Evolutionary conservation across 2,797 vertebrate genomes (phyloP), one percentile per base, ranked within the genome.

Genomic region (Acrossocheilus fasciatus): DNA sequence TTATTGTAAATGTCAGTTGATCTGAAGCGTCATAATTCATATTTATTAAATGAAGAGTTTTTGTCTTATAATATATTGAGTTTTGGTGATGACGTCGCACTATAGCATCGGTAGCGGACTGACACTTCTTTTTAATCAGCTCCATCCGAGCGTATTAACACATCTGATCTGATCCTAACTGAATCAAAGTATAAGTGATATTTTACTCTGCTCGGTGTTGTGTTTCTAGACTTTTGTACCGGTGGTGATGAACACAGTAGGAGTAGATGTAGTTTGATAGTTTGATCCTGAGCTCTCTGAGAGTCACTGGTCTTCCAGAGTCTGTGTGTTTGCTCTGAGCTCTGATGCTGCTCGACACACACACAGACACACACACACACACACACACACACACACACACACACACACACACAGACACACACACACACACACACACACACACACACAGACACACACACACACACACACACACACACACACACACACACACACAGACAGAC

Each of bases 1-100:
- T 20, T 36, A 36, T 45, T 73, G 70, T 45, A 45, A 73, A 73
- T 8, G 41, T 73, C 70, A 73, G 39, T 70, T 70, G 36, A 70
- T 70, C 68, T 70, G 68, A 70, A 23, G 18, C 52, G 20, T 20
- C 18, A 54, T 54, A 20, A 54, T 20, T 8, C 36, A 6, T 70
- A 70, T 74, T 70, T 45, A 74, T 45, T 74, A 1, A 47, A 68
- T 18, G 18, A 68, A 47, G 72, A 15, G 17, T 2, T 6, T 74
- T 26, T 47, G 14, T 74, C 14, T 45, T n/a, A 5, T 70, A 20
- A 70, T 70, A 41, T 70, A 70, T 70, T 43, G 36, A 41, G 39
- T 36, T 17, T 34, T 36, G 66, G 17, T 3, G 64, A 68, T 36
- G 14, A 34, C 6, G 30, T 39, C 23, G 18, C 34, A 41, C 39